Conservation (phyloP, 2,113 vertebrate species). For the Chinchilla lanigera region DNA sequence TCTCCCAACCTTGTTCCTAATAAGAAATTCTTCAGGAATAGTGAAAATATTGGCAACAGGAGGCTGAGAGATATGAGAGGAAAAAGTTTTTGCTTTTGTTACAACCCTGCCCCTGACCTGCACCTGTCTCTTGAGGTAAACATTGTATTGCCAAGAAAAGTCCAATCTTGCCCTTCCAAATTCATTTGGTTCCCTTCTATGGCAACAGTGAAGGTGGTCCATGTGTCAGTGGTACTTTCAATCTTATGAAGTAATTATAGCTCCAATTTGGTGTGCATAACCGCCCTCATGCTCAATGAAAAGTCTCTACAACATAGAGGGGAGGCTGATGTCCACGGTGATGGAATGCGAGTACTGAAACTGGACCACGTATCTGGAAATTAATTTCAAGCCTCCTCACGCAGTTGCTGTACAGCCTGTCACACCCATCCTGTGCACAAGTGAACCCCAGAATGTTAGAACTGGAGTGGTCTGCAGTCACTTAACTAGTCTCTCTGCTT, state of each 20-base stretch:
- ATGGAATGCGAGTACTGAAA: background rate
- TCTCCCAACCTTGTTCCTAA: background rate
- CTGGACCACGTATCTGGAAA: background rate
- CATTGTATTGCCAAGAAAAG: background rate
- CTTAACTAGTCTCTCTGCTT: background rate
- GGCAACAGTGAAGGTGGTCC: background rate
- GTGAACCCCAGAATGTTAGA: background rate
- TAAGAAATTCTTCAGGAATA: background rate
- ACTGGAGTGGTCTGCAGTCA: background rate
- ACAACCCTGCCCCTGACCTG: rapidly evolving
- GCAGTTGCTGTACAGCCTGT: background rate
- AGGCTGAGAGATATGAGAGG: background rate
- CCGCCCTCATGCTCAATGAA: background rate
- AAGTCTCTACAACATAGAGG: background rate
- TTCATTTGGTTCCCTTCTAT: background rate
- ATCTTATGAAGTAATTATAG: background rate
- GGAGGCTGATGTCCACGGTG: background rate
- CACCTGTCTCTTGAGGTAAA: background rate
- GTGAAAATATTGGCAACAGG: background rate
- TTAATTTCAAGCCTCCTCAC: background rate
- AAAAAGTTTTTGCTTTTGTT: background rate
- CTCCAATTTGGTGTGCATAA: background rate
- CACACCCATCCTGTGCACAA: rapidly evolving
- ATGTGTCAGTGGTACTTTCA: background rate
- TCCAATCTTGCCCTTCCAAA: background rate